Base-by-base conservation (phyloP, 2,113 vertebrate genomes). In the Cromileptes altivelis region DNA sequence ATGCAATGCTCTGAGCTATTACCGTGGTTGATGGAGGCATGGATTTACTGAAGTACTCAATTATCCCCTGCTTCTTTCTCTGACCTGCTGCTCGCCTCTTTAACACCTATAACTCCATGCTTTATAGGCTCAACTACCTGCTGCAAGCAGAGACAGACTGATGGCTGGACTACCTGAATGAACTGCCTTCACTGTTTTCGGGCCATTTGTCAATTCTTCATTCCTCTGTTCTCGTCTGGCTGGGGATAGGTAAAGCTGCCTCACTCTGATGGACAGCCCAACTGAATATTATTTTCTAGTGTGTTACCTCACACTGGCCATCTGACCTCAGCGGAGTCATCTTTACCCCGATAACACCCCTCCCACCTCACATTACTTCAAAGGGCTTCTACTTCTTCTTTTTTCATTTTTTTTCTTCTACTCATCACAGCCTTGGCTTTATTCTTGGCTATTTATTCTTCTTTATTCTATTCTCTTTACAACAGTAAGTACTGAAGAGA, bases 171-270 rank as follows among this genome's bases (percentile, higher is more conserved):
- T 86, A 77, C 75, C 81, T 84, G 89, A 94, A 95, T 94, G 89
- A 94, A 95, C 93, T 94, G 90, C 93, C 84, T 86, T 89, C 75
- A 81, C 81, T 21, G 60, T 90, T 85, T 91, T 88, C 33, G 45
- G 82, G 69, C 92, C 88, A 95, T 95, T 93, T 90, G 88, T 95
- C 94, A 94, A 88, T 90, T 94, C 88, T 93, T 92, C 91, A 92
- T 94, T 93, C 84, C 86, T 89, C 75, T 53, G 63, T 81, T 87
- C 79, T 81, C 80, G 70, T 70, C 80, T 88, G 75, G 90, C 73
- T 45, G 53, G 78, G 69, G 84, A 87, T 78, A 80, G 81, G 88
- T 85, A 83, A 86, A 87, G 68, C 91, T 85, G 81, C 75, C 76
- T 87, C 58, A 25, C 15, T 73, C 71, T 87, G 87, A 92, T 88